Base-by-base conservation (phyloP, 2,797 vertebrate species). In the Anableps anableps region DNA sequence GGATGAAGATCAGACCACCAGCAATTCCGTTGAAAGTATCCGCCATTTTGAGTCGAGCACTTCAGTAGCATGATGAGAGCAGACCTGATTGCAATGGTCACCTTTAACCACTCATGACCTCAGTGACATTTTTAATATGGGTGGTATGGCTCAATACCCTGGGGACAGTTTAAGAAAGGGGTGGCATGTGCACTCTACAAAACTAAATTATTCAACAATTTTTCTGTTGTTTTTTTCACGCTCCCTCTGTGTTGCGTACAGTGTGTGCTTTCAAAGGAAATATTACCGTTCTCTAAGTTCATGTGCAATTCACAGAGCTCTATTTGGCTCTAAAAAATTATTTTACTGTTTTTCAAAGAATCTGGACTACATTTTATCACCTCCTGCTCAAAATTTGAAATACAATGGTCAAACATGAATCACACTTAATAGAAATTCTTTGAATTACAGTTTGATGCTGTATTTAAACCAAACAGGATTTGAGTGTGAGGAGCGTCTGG, bases 1-100 rank as follows among this genome's bases (percentile, higher is more conserved):
- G 43, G 68, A 66, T 9, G 0, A 23, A 85, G 73, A 82, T 76
- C 78, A 74, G 80, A 82, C 82, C 81, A 76, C 75, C 79, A 29
- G 34, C 60, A 36, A 50, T 51, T 26, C 74, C 36, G 50, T 76
- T 75, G 21, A 71, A 80, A 60, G 50, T 86, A 79, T 84, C 64
- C 50, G 47, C 74, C 45, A 53, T 77, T 53, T 50, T 36, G 73
- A 66, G 83, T 60, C 74, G 78, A 77, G 76, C 41, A 58, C 0
- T 23, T 3, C 31, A 43, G 29, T 74, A 51, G 11, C 6, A 26
- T 17, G 50, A 79, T 78, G 48, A 74, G 66, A 79, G 72, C 70
- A 0, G 9, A 26, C 26, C 64, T 43, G 10, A 68, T 34, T 53
- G 45, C 41, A 64, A 2, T 26, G 43, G n/a, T 43, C 34, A 50